These are phyloP conservation scores for Hypsopygia costalis DNA, from an alignment of 2,888 invertebrate genomes.

Conservation along the genomic window DNA sequence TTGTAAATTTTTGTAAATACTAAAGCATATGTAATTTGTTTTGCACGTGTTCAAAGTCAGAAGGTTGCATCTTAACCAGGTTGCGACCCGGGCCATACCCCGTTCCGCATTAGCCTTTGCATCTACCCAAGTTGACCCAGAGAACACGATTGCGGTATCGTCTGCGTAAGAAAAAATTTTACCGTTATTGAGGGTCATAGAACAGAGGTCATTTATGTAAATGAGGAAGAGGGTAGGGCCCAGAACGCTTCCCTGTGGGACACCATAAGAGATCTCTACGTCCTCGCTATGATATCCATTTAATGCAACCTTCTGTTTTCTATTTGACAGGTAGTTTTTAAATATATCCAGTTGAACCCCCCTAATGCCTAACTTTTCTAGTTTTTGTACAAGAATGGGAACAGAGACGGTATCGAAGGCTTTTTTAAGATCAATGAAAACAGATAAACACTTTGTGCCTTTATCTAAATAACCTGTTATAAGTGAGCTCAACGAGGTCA, in stretches of 20 bases:
- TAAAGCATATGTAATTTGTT: conserved; percentile 5
- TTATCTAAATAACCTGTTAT: not conserved
- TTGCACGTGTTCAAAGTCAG: not conserved
- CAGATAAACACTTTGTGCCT: conserved; percentile 1
- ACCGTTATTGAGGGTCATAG: not conserved
- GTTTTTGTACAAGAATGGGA: not conserved
- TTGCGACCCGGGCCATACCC: not conserved
- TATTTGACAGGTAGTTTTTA: conserved; percentile 1
- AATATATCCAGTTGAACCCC: not conserved
- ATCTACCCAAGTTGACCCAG: not conserved
- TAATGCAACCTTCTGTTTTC: conserved; percentile 6
- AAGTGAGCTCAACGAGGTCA: not conserved
- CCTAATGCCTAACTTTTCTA: not conserved
- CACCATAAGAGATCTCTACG: not conserved
- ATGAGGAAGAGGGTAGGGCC: conserved; percentile 8
- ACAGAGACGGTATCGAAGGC: not conserved
- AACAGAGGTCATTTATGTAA: conserved; percentile 10
- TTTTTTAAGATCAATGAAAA: not conserved
- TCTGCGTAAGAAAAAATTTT: conserved; percentile 1
- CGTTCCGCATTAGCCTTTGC: not conserved
- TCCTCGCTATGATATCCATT: not conserved
- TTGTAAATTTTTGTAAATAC: not conserved
- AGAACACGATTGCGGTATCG: conserved; percentile 1
- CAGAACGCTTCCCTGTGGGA: conserved; percentile 7
- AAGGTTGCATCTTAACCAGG: not conserved